phyloP scores from a whole-genome alignment of 2,797 vertebrate genomes.

The Orestias chungarensis region DNA sequence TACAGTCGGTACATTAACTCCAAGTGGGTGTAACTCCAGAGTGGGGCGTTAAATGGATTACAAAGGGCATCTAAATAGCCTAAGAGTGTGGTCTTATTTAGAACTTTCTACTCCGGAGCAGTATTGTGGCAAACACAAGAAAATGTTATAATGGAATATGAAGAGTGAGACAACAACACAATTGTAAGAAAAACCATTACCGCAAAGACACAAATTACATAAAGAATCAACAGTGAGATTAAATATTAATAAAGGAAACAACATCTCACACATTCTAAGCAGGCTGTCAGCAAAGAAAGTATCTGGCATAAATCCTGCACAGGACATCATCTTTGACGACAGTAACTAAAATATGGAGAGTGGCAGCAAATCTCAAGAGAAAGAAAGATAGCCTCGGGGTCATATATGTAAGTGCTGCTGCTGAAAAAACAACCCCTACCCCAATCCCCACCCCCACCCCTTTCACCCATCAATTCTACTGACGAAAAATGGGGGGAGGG shows the following conservation, averaged over 20 bases:
- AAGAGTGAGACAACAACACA: background rate
- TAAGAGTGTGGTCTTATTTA: slow-evolving; percentile 27
- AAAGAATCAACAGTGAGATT: slow-evolving; percentile 18
- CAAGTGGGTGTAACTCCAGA: slow-evolving; percentile 54
- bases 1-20: slow-evolving; percentile 32
- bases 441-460: slow-evolving; percentile 33
- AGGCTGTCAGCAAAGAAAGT: slow-evolving; percentile 47
- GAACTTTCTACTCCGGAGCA: slow-evolving; percentile 20
- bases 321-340: slow-evolving; percentile 72
- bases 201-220: background rate
- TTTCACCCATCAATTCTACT: slow-evolving; percentile 42
- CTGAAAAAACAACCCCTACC: slow-evolving; percentile 56
- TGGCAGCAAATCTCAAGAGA: slow-evolving; percentile 66
- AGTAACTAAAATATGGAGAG: slow-evolving; percentile 78
- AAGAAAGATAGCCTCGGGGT: slow-evolving; percentile 60
- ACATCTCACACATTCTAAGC: slow-evolving; percentile 44
- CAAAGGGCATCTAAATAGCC: slow-evolving; percentile 52
- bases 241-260: slow-evolving; percentile 38
- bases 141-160: background rate
- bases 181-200: background rate
- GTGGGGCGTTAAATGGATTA: slow-evolving; percentile 52
- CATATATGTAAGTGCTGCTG: slow-evolving; percentile 71
- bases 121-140: slow-evolving; percentile 4
- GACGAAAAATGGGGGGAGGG: slow-evolving; percentile 15
- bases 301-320: slow-evolving; percentile 52